A percentile compares a stretch with the other conserved stretches of the same genome.
These are phyloP conservation scores for Manis pentadactyla DNA, from an alignment of 2,797 vertebrate species.

Conservation along the genomic window DNA sequence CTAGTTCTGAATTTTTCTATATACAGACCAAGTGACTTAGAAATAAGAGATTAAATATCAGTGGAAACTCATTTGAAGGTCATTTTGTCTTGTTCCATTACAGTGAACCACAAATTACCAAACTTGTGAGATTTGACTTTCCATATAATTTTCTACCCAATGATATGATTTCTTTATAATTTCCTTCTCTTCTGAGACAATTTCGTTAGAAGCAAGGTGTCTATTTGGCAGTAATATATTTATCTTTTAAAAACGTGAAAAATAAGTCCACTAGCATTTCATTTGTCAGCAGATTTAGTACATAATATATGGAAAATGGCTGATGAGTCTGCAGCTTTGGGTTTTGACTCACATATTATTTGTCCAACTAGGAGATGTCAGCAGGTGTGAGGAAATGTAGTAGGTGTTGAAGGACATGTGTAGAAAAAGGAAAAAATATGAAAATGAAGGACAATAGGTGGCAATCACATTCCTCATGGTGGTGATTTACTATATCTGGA, in stretches of 20 bases:
- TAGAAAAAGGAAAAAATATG: constrained; percentile 73
- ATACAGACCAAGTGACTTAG: constrained; percentile 33
- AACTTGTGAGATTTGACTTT: constrained; percentile 57
- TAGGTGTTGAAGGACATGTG: constrained; percentile 69
- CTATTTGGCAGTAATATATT: constrained; percentile 48
- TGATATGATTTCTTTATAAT: background rate
- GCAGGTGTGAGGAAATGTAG: constrained; percentile 60
- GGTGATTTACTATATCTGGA: constrained; percentile 57
- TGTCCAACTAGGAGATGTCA: constrained; percentile 32
- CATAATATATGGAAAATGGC: background rate
- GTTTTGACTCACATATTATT: constrained; percentile 59
- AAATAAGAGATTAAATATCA: constrained; percentile 62
- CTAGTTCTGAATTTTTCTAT: constrained; percentile 36
- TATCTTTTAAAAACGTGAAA: constrained; percentile 30
- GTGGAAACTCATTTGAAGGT: constrained; percentile 28
- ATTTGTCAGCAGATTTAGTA: background rate
- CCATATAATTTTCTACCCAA: constrained; percentile 56
- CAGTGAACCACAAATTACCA: background rate
- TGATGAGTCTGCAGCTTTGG: constrained; percentile 44
- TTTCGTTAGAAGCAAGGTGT: constrained; percentile 74
- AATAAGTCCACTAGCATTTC: background rate
- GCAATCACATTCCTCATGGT: constrained; percentile 27
- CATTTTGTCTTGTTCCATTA: constrained; percentile 66
- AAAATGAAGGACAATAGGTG: constrained; percentile 56
- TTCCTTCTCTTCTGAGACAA: constrained; percentile 53